These are phyloP conservation scores for Cairina moschata DNA, from an alignment of 2,113 vertebrate species.

Conservation along the genomic window DNA sequence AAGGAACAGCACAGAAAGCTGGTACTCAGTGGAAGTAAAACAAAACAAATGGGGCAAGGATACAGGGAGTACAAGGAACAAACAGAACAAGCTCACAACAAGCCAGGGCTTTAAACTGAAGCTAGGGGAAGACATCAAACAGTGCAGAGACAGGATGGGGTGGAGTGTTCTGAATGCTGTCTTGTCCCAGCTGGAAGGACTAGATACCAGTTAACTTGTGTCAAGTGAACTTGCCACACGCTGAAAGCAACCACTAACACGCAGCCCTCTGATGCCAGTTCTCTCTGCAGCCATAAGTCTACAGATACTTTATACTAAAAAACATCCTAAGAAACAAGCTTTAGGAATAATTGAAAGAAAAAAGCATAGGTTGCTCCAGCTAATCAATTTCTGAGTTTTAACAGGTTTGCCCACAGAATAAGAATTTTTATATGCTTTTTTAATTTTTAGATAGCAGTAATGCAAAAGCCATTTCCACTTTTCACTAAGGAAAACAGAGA, in stretches of 20 bases:
- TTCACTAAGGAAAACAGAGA: neutral
- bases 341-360: neutral
- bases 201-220: slow-evolving; percentile 27
- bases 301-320: neutral
- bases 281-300: neutral
- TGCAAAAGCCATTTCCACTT: neutral
- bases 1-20: neutral
- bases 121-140: slow-evolving; percentile 40
- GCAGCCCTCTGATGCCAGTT: slow-evolving; percentile 33
- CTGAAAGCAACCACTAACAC: slow-evolving; percentile 17
- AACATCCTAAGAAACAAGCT: neutral
- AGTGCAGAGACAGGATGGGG: slow-evolving; percentile 28
- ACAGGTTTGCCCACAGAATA: neutral
- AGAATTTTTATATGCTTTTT: neutral
- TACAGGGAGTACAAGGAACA: neutral
- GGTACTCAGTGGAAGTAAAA: neutral
- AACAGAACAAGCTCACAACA: neutral
- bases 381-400: neutral
- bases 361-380: neutral
- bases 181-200: slow-evolving; percentile 53
- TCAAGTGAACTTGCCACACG: slow-evolving; percentile 11
- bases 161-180: neutral
- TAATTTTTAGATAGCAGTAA: neutral
- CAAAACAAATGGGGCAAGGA: neutral
- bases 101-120: neutral